Base-by-base conservation (phyloP, 2,797 vertebrate species). In the Etheostoma nigrum region DNA sequence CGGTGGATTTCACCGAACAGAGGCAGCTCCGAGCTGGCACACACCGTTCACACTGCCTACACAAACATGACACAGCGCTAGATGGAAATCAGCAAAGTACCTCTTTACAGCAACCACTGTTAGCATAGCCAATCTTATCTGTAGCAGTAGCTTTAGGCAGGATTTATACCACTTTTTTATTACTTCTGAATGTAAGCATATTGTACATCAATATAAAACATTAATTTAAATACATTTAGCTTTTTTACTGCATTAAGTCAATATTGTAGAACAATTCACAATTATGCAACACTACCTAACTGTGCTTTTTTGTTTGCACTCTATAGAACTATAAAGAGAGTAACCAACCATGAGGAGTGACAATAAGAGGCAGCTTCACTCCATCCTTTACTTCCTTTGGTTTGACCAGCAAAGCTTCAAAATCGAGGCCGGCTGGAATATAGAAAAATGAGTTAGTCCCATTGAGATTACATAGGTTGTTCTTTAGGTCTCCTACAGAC, bases 311-410 rank as follows among this genome's bases (percentile, higher is more conserved):
- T 64, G n/a, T 67, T 67, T 49, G 13, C 21, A 63, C 9, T 23
- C n/a, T n/a, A 25, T 5, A 70, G 6, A 78, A 67, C 5, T 5
- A 58, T 8, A 44, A 54, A 57, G 9, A 70, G 9, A 73, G 19
- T 9, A 74, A 94, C 96, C 61, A 87, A 99, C 98, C 98, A 36
- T 99, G 98, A 62, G 97, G 97, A 84, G 84, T 93, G 78, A 98
- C 96, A 0, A 99, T 89, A 71, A 99, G 91, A n/a, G 98, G 97
- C 30, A 95, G 88, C 72, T 96, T 97, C 72, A 83, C 88, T 55
- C 93, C 91, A n/a, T 94, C 71, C 8, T 92, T 82, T 13, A 89
- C 52, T 42, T 94, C 76, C 5, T 91, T 95, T 30, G 98, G 98
- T 89, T 94, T 96, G 80, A 99, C 89, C 63, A 99, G 92, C 83